phyloP scores from a whole-genome alignment of 2,113 vertebrate species.

The Coptodon bakossiorum region DNA sequence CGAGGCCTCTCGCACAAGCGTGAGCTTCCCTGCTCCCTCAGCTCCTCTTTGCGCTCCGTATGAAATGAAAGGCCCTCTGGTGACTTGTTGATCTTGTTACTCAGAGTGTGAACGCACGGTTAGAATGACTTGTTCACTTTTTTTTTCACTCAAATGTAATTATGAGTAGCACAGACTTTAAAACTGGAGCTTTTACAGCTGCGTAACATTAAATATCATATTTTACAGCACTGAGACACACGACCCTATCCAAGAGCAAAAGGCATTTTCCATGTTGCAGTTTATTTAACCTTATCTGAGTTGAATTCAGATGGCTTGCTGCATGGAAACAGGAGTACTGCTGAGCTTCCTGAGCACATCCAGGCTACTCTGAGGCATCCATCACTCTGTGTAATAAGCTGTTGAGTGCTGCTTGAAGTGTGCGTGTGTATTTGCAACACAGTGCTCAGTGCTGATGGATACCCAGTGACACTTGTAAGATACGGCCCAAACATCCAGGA shows the following conservation, averaged over 20 bases:
- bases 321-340: not conserved
- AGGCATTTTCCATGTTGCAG: not conserved
- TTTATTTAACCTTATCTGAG: slow-evolving; percentile 32
- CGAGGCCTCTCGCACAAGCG: not conserved
- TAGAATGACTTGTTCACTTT: not conserved
- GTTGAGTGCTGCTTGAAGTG: slow-evolving; percentile 5
- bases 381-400: slow-evolving; percentile 13
- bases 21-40: not conserved
- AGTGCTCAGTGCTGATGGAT: slow-evolving; percentile 11
- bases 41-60: not conserved
- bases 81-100: slow-evolving; percentile 42
- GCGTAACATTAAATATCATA: not conserved
- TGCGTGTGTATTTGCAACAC: not conserved
- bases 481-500: not conserved
- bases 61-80: slow-evolving; percentile 14
- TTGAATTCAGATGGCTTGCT: not conserved
- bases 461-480: slow-evolving; percentile 29
- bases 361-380: not conserved
- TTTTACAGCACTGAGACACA: not conserved
- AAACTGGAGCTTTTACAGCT: slow-evolving; percentile 3
- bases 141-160: slow-evolving; percentile 5
- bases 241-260: not conserved
- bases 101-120: not conserved
- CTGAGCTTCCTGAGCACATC: not conserved
- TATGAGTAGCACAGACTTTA: not conserved